Percentiles rank a stretch among this genome's conserved stretches.
phyloP scores from a whole-genome alignment of 2,113 vertebrate genomes.

The Scopus umbretta region DNA sequence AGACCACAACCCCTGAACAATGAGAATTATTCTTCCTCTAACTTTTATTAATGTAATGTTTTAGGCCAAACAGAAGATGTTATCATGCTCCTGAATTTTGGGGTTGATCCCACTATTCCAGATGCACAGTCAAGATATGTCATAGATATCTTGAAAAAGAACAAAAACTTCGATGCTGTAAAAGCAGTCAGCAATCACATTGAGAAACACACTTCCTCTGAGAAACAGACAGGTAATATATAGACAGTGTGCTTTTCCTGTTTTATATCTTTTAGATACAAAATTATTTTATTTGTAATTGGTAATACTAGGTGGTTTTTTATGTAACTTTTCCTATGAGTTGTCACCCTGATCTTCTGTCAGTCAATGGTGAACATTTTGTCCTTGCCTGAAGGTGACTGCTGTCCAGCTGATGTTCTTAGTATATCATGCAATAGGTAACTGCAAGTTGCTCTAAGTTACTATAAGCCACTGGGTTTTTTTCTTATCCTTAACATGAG shows the following conservation, averaged over 20 bases:
- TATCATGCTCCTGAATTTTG: slow-evolving; percentile 72
- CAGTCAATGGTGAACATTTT: background rate
- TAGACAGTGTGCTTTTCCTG: background rate
- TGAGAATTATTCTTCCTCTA: background rate
- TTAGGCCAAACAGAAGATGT: slow-evolving; percentile 77
- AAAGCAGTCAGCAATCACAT: slow-evolving; percentile 67
- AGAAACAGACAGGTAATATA: slow-evolving; percentile 63
- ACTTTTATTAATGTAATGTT: background rate
- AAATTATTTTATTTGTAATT: background rate
- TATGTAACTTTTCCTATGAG: background rate
- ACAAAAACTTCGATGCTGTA: slow-evolving; percentile 74
- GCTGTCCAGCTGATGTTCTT: background rate
- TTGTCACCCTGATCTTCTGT: background rate
- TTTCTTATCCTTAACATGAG: background rate
- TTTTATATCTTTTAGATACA: background rate
- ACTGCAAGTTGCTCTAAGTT: background rate
- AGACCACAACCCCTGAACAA: background rate
- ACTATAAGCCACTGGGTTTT: background rate
- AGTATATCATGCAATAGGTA: background rate
- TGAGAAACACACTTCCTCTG: slow-evolving; percentile 5
- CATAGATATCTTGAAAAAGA: slow-evolving; percentile 73
- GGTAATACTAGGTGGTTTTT: background rate
- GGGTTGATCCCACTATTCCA: slow-evolving; percentile 70
- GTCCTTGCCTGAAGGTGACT: background rate
- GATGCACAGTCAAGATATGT: slow-evolving; percentile 56